A percentile compares a stretch with the other conserved stretches of the same genome.
These are phyloP conservation scores for western clawed frog (Xenopus tropicalis) DNA, from an alignment of 2,113 vertebrate species.

Conservation along the genomic window UCB_Xtro_10.0 CM004444.2:59269501-59270000, in stretches of 20 bases:
- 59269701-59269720: conserved; percentile 52
- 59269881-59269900: conserved; percentile 47
- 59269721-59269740: conserved; percentile 45
- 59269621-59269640: conserved; percentile 21
- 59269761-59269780: conserved; percentile 46
- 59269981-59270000: no score
- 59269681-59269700: conserved; percentile 55
- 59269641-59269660: conserved; percentile 50
- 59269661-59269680: conserved; percentile 55
- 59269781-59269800: conserved; percentile 58
- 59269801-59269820: conserved; percentile 52
- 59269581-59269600: no score
- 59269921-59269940: conserved; percentile 7
- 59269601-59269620: conserved; percentile 2
- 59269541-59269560: no score
- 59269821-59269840: conserved; percentile 50
- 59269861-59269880: conserved; percentile 43
- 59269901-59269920: conserved; percentile 46
- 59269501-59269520: no score
- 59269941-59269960: conserved; percentile 5
- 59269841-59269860: conserved; percentile 44
- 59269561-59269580: no score
- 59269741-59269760: conserved; percentile 56
- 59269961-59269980: no score
- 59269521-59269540: no score